These are phyloP conservation scores for Bursaphelenchus okinawaensis DNA, from an alignment of 2,888 invertebrate genomes.

Conservation along the genomic window DNA sequence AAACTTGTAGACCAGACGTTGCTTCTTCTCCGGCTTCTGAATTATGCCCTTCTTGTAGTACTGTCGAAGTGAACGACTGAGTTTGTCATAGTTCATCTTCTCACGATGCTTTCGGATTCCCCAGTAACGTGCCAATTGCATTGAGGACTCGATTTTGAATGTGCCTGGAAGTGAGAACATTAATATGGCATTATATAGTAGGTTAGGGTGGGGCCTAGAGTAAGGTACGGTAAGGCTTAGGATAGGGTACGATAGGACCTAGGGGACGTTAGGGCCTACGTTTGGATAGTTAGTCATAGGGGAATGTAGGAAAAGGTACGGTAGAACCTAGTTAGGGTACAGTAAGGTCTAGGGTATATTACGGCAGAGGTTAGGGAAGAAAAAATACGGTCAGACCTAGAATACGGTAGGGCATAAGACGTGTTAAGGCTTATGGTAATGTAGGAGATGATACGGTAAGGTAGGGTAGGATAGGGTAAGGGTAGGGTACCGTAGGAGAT, in stretches of 20 bases:
- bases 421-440: not conserved
- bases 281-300: no score
- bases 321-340: no score
- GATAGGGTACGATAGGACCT: no score
- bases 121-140: slow-evolving; percentile 93
- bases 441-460: not conserved
- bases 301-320: no score
- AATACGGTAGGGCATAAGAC: no score
- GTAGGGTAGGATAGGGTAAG: not conserved
- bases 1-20: slow-evolving; percentile 96
- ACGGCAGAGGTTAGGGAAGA: no score
- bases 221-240: no score
- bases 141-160: slow-evolving; percentile 98
- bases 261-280: no score
- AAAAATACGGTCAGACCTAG: not conserved
- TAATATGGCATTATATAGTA: no score
- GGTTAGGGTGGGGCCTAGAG: no score
- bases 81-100: slow-evolving; percentile 99
- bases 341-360: no score
- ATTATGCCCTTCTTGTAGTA: slow-evolving; percentile 99
- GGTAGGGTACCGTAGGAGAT: not conserved
- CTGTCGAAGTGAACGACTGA: slow-evolving; percentile 91
- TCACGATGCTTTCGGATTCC: slow-evolving; percentile 94
- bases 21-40: slow-evolving; percentile 96
- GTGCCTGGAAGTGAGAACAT: slow-evolving; percentile 65